Evolutionary conservation across 1,140 invertebrate genomes (phyloP), one percentile per base, ranked within the genome.

Genomic region (Pristionchus pacificus): DNA sequence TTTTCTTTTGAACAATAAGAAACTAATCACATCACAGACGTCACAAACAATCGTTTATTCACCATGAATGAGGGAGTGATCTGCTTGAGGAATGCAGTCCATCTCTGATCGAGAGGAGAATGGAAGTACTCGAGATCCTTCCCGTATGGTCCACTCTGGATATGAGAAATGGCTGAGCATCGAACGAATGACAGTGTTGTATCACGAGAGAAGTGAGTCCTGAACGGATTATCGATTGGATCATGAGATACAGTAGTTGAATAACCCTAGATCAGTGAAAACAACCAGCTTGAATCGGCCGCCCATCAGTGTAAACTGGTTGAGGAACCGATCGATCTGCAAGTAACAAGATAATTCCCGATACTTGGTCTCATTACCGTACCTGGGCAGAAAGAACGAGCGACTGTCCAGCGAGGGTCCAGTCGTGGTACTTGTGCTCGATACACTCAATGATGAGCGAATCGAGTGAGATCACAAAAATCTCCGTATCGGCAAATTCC

Each of bases 401-500:
- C 1, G 82, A 80, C 62, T 83, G 81, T 19, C 81, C 81, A 19
- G 79, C 81, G 1, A 83, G 68, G 49, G 68, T 68, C 82, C 82
- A 84, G 38, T 83, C 82, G 70, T 83, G 82, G 65, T 84, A 83
- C 10, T 64, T 63, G 68, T 83, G 81, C 19, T 82, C 80, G 25
- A 74, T 71, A 19, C 82, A 66, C 60, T 83, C 81, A 2, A 82
- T 55, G 24, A 83, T 61, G 25, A 83, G 65, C 10, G 74, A 77
- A 68, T 83, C 81, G 13, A 84, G 24, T 6, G 80, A 83, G 30
- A 83, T 83, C 3, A 83, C 29, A 61, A 83, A 83, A 58, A 83
- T 84, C 60, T 83, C 81, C 2, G 84, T 82, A 70, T 83, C 82
- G 14, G 81, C 81, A 68, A 83, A 83, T 68, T 83, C 81, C 2